These are phyloP conservation scores for Crambe crambe DNA, from an alignment of 37 sponge, comb jelly and placozoan genomes.

Conservation along the genomic window DNA sequence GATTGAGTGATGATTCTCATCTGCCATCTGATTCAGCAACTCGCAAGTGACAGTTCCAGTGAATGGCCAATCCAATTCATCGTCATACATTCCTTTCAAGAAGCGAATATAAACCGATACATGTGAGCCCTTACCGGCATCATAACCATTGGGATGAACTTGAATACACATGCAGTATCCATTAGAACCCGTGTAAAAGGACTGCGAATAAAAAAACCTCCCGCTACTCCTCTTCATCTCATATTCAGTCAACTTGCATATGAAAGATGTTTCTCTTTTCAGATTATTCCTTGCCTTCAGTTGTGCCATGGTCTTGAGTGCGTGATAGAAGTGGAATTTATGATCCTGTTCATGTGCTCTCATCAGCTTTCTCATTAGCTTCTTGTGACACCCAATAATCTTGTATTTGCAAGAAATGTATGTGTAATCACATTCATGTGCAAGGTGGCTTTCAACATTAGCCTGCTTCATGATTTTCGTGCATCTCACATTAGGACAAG, in stretches of 20 bases:
- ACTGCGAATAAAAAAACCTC: background rate
- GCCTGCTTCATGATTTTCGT: background rate
- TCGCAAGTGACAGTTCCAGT: background rate
- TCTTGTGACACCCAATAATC: slow-evolving; percentile 18
- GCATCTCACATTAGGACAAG: slow-evolving; percentile 29
- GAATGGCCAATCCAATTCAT: background rate
- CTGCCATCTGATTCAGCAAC: background rate
- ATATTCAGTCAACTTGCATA: background rate
- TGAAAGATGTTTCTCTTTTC: background rate
- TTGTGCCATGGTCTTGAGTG: background rate
- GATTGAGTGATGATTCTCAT: background rate
- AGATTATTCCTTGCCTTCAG: background rate
- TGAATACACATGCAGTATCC: slow-evolving; percentile 39
- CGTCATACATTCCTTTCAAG: background rate
- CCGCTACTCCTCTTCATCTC: background rate
- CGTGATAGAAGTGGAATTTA: background rate
- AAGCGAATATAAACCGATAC: background rate
- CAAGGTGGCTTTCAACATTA: background rate
- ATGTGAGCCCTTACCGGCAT: slow-evolving; percentile 11
- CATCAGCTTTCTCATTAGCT: background rate
- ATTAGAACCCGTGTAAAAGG: slow-evolving; percentile 20
- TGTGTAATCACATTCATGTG: background rate
- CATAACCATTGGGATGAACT: slow-evolving; percentile 28
- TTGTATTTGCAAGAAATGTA: slow-evolving; percentile 17
- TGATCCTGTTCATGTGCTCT: slow-evolving; percentile 15